Conservation (phyloP, 2,888 invertebrate species). For the Lepas anatifera region DNA sequence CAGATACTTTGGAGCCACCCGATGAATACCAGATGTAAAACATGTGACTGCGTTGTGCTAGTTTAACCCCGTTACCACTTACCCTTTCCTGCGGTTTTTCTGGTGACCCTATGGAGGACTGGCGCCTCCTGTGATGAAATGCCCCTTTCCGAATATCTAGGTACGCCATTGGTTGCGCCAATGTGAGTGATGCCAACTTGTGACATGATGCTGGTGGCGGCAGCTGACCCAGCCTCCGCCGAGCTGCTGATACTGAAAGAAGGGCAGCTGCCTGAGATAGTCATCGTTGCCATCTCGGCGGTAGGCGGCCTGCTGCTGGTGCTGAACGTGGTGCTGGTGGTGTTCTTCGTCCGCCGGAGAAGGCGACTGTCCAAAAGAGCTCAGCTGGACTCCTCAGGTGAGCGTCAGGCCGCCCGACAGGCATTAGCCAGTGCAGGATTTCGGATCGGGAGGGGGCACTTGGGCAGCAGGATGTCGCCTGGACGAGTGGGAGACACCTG, state of each 20-base stretch:
- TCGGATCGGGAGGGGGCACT: too few species aligned
- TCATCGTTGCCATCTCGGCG: constrained; percentile 83
- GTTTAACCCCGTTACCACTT: too few species aligned
- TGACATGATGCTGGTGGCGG: neutral
- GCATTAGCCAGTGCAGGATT: too few species aligned
- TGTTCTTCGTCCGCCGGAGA: constrained; percentile 34
- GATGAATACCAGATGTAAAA: too few species aligned
- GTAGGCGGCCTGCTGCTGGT: constrained; percentile 37
- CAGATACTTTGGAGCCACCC: too few species aligned
- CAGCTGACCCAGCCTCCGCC: neutral
- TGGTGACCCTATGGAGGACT: neutral
- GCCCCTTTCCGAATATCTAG: neutral
- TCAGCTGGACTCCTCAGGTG: neutral
- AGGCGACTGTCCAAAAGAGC: neutral
- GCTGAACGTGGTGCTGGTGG: constrained; percentile 37
- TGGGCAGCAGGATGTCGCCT: too few species aligned
- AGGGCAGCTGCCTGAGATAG: constrained; percentile 70
- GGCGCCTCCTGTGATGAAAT: neutral
- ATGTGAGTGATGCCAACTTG: neutral
- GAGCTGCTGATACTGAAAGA: constrained; percentile 43
- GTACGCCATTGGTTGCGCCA: neutral
- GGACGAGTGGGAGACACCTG: too few species aligned
- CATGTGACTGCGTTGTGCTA: too few species aligned
- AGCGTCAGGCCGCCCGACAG: too few species aligned
- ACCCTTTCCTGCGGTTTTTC: too few species aligned